Evolutionary conservation across 1,140 invertebrate species (phyloP).

Genomic region (Melanaphis sacchari): DNA sequence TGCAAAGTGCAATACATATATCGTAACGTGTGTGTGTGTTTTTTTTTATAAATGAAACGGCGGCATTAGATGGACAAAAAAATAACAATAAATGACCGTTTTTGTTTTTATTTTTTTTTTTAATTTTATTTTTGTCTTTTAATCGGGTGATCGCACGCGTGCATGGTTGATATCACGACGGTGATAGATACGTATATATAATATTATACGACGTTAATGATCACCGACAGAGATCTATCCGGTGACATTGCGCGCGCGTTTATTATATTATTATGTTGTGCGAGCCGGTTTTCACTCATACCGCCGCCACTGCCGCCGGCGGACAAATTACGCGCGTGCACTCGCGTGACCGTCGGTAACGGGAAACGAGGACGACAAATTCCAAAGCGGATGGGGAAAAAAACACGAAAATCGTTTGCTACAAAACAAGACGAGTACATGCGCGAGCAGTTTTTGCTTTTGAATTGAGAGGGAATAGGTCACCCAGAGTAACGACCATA

Average conservation of each 20-base stretch:
- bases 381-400: not conserved
- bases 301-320: not conserved
- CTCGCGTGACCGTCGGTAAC: not conserved
- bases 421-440: not conserved
- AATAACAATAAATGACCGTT: not conserved
- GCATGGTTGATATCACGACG: not conserved
- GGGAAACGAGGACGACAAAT: constrained; percentile 15
- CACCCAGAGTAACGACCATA: not conserved
- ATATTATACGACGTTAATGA: constrained; percentile 2
- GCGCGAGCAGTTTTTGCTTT: not conserved
- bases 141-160: not conserved
- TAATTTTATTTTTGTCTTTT: not conserved
- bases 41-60: not conserved
- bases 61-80: not conserved
- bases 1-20: not conserved
- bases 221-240: not conserved
- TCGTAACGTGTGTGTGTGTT: not conserved
- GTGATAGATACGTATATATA: not conserved
- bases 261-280: constrained; percentile 9
- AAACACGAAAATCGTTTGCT: not conserved
- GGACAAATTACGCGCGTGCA: constrained; percentile 14
- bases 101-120: not conserved
- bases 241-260: constrained; percentile 31
- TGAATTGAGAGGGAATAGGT: not conserved
- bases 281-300: constrained; percentile 10